Evolutionary conservation across 2,888 invertebrate genomes (phyloP), one percentile per base, ranked within the genome.

Genomic region (Cephus nigrinus): DNA sequence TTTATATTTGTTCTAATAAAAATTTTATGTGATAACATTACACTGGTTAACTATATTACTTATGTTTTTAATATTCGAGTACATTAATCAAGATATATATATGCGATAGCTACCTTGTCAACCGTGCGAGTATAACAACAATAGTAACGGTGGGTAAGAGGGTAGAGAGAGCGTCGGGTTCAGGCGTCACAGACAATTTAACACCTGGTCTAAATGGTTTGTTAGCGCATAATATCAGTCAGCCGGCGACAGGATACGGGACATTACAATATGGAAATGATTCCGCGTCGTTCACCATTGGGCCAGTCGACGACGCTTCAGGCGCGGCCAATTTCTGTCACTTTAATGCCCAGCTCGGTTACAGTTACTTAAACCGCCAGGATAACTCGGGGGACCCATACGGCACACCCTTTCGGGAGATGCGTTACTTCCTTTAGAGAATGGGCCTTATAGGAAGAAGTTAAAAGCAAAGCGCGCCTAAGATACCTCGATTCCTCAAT

Each of bases 201-300:
- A 91, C 91, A 91, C 91, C 91, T 91, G 91, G 88, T 84, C 86
- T 89, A 90, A 90, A 90, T 90, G 91, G 90, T 89, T 90, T 89
- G 89, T 88, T 88, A 90, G 84, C 88, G 89, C 88, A 90, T 88
- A 90, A 90, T 89, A 88, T 89, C 86, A 81, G 83, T 81, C 86
- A 84, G 85, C 84, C 84, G 83, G 74, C 78, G 78, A 87, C 88
- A 90, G 91, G 91, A 90, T 90, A 90, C 89, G 85, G 87, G 86
- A 81, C 87, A 90, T 88, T 89, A 90, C 90, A 88, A 89, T 91
- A 91, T 91, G 90, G 90, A 90, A 91, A 91, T 90, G 86, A 89
- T 86, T 82, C 82, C 77, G 82, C 80, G 71, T 82, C 55, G 55
- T 55, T 55, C 76, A 80, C 81, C 84, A 85, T 83, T 82, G 83